Percentiles rank a stretch among this genome's conserved stretches.
phyloP scores from a whole-genome alignment of 2,888 invertebrate genomes.

The Apodemia hepburni region DNA sequence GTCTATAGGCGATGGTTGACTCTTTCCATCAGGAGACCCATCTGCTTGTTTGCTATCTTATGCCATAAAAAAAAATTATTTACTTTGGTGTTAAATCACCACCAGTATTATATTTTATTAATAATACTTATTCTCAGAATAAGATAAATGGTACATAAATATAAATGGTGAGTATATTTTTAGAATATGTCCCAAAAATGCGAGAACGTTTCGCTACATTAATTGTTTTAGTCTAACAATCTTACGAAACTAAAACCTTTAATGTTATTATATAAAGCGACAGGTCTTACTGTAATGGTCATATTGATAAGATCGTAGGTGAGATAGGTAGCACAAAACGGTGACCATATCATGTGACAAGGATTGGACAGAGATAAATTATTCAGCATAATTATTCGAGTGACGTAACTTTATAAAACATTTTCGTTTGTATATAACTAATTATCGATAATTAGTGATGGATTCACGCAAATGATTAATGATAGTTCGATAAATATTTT shows the following conservation, averaged over 20 bases:
- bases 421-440: background rate
- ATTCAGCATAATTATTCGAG: background rate
- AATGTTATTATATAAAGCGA: background rate
- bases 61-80: too few relatives aligned
- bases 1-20: too few relatives aligned
- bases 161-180: too few relatives aligned
- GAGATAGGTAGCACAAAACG: slow-evolving; percentile 7
- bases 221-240: background rate
- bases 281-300: background rate
- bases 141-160: too few relatives aligned
- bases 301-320: slow-evolving; percentile 8
- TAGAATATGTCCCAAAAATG: background rate
- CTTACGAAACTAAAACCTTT: background rate
- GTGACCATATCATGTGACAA: slow-evolving; percentile 1
- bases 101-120: too few relatives aligned
- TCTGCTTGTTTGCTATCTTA: too few relatives aligned
- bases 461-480: too few relatives aligned
- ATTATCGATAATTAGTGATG: background rate
- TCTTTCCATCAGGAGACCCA: too few relatives aligned
- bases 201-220: background rate
- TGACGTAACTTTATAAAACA: background rate
- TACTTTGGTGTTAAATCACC: too few relatives aligned
- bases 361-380: slow-evolving; percentile 3
- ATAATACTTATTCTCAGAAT: too few relatives aligned
- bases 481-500: too few relatives aligned